Conservation (phyloP, 2,888 invertebrate species). For the Allacma fusca region DNA sequence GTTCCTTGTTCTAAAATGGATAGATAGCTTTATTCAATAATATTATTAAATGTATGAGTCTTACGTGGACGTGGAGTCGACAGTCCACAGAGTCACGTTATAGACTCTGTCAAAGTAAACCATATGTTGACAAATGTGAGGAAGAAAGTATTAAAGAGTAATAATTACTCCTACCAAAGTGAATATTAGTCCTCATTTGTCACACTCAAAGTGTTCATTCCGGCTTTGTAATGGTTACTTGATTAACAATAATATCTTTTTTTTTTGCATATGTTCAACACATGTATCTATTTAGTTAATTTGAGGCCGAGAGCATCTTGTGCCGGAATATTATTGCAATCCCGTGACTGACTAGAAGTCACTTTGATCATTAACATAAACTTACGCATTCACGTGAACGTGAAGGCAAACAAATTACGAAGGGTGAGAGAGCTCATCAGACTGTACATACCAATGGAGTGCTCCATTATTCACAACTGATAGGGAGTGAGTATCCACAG, state of each 20-base stretch:
- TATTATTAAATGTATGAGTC: too few species aligned
- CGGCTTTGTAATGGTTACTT: background rate
- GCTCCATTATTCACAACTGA: too few species aligned
- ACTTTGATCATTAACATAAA: conserved; percentile 6
- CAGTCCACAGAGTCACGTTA: too few species aligned
- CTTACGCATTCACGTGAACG: background rate
- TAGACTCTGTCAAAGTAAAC: too few species aligned
- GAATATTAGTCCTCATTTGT: conserved; percentile 10
- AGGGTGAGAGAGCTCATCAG: background rate
- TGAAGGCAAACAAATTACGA: background rate
- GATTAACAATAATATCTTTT: background rate
- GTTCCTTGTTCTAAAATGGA: background rate
- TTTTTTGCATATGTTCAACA: background rate
- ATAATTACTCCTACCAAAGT: background rate
- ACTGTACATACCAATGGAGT: too few species aligned
- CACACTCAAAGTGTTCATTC: background rate
- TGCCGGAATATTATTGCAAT: background rate
- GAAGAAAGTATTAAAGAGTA: background rate
- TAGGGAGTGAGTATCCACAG: too few species aligned
- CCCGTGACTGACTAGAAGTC: background rate
- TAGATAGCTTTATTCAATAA: background rate
- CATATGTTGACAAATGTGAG: too few species aligned
- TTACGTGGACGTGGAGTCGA: too few species aligned
- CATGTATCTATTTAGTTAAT: too few species aligned
- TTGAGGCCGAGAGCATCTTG: too few species aligned